These are phyloP conservation scores for Plagiodera versicolora DNA, from an alignment of 2,888 invertebrate species.

Conservation along the genomic window DNA sequence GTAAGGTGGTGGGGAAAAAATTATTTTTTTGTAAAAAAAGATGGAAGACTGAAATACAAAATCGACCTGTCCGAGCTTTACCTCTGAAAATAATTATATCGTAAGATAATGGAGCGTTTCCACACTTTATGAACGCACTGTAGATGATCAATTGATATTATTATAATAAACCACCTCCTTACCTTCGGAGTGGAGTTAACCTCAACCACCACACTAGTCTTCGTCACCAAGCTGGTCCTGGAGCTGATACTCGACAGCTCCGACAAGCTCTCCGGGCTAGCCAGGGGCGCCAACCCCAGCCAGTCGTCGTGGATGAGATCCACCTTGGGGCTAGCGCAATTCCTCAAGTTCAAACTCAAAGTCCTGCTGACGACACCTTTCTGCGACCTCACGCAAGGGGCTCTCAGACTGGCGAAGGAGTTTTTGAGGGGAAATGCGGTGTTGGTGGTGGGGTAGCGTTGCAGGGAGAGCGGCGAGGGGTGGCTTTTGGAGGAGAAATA, in stretches of 20 bases:
- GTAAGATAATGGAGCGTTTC: too few species aligned
- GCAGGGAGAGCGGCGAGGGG: conserved; percentile 43
- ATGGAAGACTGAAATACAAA: too few species aligned
- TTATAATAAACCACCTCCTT: too few species aligned
- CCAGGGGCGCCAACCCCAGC: conserved; percentile 74
- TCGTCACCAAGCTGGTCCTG: conserved; percentile 63
- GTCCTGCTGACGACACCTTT: conserved; percentile 31
- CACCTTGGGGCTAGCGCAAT: conserved; percentile 46
- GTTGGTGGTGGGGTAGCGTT: conserved; percentile 9
- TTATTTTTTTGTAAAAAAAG: too few species aligned
- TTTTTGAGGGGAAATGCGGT: neutral
- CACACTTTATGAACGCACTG: too few species aligned
- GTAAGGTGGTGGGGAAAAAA: too few species aligned
- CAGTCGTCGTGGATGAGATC: conserved; percentile 66
- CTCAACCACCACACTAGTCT: conserved; percentile 48
- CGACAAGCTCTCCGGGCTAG: conserved; percentile 80
- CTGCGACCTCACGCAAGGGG: conserved; percentile 40
- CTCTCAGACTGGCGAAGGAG: neutral
- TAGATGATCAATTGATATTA: too few species aligned
- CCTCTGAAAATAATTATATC: too few species aligned
- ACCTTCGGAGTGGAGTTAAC: conserved; percentile 39
- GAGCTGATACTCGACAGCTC: conserved; percentile 80
- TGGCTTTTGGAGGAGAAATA: conserved; percentile 49
- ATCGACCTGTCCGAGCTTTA: too few species aligned
- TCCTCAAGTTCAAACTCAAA: conserved; percentile 40